Conservation (phyloP, 1,140 invertebrate species). For the Acromyrmex heyeri region DNA sequence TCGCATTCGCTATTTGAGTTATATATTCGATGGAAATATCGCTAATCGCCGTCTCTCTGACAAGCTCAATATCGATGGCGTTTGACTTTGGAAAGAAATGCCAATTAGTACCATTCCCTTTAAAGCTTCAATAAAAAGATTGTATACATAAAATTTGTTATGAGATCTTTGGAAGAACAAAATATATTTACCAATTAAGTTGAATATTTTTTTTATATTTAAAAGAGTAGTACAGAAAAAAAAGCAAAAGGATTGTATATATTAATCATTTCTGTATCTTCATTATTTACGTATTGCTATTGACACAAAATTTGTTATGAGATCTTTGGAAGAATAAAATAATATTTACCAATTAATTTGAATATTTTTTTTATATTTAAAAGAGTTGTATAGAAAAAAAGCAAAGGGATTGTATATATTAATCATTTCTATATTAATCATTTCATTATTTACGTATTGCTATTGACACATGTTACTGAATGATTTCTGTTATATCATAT, state of each 20-base stretch:
- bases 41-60: conserved; percentile 54
- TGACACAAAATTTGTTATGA: not conserved
- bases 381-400: not conserved
- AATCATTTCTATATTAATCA: not conserved
- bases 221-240: not conserved
- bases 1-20: conserved; percentile 60
- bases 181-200: not conserved
- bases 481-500: not conserved
- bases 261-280: not conserved
- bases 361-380: conserved; percentile 5
- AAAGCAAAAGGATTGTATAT: not conserved
- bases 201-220: not conserved
- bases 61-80: conserved; percentile 46
- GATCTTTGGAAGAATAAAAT: not conserved
- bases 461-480: not conserved
- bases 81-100: conserved; percentile 56
- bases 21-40: conserved; percentile 62
- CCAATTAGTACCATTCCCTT: conserved; percentile 41
- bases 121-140: conserved; percentile 23
- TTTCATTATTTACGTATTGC: not conserved
- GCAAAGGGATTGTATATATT: not conserved
- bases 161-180: not conserved
- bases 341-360: not conserved
- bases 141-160: not conserved
- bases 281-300: not conserved